Percentiles rank a stretch among this genome's conserved stretches.
phyloP scores from a whole-genome alignment of 64 coral and sea anemone species.

The Actinia equina region DNA sequence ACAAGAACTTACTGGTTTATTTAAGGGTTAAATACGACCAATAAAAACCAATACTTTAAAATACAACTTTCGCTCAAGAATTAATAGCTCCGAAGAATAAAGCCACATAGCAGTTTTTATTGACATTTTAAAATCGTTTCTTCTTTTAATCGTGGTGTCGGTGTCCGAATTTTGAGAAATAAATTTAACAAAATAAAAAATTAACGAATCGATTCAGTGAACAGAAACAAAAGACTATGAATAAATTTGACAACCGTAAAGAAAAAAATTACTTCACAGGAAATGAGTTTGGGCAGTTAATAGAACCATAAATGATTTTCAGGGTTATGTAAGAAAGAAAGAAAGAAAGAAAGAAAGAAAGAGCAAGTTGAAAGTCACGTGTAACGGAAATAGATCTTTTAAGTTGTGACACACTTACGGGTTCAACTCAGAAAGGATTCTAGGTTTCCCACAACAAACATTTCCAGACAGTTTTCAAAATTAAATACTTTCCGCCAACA shows the following conservation, averaged over 20 bases:
- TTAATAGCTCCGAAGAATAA: not conserved
- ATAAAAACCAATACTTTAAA: too few species aligned
- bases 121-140: not conserved
- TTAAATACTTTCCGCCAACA: too few species aligned
- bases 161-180: not conserved
- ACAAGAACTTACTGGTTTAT: not conserved
- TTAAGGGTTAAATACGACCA: not conserved
- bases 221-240: not conserved
- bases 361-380: too few species aligned
- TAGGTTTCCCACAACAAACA: too few species aligned
- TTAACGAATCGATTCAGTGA: not conserved
- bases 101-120: not conserved
- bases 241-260: not conserved
- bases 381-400: too few species aligned
- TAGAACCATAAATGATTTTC: too few species aligned
- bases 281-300: too few species aligned
- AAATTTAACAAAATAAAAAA: not conserved
- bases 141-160: not conserved
- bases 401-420: too few species aligned
- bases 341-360: too few species aligned
- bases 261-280: not conserved
- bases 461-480: too few species aligned
- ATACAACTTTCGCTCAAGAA: not conserved
- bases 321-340: too few species aligned
- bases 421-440: too few species aligned